Conservation (phyloP, 1,140 invertebrate species). For the Brachionus sp. region DNA sequence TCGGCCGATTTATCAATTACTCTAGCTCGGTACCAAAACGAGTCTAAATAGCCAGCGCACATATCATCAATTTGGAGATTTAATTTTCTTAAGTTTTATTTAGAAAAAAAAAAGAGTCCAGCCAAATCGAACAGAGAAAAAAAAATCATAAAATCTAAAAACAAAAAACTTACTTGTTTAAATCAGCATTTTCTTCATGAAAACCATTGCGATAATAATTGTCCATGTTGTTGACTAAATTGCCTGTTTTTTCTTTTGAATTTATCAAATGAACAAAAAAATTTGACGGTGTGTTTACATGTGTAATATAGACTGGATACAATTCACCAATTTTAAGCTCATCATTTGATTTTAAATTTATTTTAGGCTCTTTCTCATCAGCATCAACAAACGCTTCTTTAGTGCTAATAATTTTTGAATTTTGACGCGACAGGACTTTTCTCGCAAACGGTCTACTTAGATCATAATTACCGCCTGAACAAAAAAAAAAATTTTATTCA, state of each 20-base stretch:
- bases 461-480: not conserved
- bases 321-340: not conserved
- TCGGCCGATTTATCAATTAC: not conserved
- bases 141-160: not conserved
- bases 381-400: not conserved
- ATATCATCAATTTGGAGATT: slow-evolving; percentile 11
- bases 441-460: not conserved
- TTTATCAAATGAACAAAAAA: slow-evolving; percentile 19
- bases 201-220: slow-evolving; percentile 27
- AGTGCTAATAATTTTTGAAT: not conserved
- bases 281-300: slow-evolving; percentile 18
- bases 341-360: not conserved
- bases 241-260: not conserved
- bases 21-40: slow-evolving; percentile 23
- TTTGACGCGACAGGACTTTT: not conserved
- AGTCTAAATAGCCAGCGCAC: slow-evolving; percentile 1
- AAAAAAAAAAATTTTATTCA: no score
- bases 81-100: not conserved
- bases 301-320: slow-evolving; percentile 2
- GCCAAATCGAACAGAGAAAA: not conserved
- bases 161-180: not conserved
- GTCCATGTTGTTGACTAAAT: slow-evolving; percentile 30
- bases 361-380: not conserved
- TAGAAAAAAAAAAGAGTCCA: not conserved
- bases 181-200: slow-evolving; percentile 16